These are phyloP conservation scores for Glaucomys volans DNA, from an alignment of 2,113 vertebrate genomes.

Conservation along the genomic window DNA sequence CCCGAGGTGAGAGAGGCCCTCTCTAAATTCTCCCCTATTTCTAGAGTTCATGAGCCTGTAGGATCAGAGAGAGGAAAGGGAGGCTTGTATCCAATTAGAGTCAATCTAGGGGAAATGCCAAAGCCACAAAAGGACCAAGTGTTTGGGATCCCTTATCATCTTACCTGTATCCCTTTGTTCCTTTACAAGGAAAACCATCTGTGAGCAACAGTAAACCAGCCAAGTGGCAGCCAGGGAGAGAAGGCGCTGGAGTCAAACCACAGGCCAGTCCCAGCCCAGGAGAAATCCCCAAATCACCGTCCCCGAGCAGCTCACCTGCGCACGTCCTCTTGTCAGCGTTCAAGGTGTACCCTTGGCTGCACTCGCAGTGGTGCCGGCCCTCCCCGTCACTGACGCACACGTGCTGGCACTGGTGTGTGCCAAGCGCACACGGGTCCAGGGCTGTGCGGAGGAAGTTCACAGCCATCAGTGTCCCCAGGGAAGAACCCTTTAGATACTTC, in stretches of 20 bases:
- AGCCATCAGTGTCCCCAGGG: accelerated
- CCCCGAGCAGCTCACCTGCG: slow-evolving; percentile 86
- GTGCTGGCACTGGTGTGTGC: slow-evolving; percentile 92
- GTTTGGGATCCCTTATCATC: background rate
- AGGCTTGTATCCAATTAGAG: background rate
- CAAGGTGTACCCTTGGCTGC: slow-evolving; percentile 90
- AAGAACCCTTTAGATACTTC: background rate
- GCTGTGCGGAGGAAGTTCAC: slow-evolving; percentile 82
- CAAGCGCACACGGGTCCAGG: slow-evolving; percentile 88
- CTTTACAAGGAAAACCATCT: background rate
- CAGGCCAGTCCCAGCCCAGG: accelerated
- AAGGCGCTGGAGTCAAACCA: background rate
- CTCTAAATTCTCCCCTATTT: background rate
- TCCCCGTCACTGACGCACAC: slow-evolving; percentile 89
- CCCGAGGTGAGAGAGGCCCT: background rate
- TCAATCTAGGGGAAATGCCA: slow-evolving; percentile 27
- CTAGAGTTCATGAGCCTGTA: background rate
- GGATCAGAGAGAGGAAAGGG: background rate
- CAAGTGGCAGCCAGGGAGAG: background rate
- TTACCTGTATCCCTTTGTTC: background rate
- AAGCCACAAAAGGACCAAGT: background rate
- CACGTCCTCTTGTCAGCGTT: slow-evolving; percentile 92
- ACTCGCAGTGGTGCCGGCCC: slow-evolving; percentile 90
- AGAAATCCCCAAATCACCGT: background rate
- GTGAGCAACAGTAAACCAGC: background rate